Conservation (phyloP, 2,113 vertebrate genomes). For the Nansenia antarctica region DNA sequence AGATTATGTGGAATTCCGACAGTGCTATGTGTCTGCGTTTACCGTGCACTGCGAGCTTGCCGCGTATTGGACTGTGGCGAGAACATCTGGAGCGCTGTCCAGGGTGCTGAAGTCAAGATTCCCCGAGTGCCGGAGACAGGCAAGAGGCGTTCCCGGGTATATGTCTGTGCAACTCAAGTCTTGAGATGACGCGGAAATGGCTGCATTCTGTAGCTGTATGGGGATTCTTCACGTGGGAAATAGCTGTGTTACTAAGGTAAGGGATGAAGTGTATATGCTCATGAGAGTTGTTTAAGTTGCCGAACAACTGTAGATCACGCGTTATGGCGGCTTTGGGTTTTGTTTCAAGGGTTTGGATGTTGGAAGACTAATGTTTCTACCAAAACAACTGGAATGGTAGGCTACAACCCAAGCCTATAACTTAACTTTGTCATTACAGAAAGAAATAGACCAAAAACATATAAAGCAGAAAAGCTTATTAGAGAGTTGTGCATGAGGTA, state of each 20-base stretch:
- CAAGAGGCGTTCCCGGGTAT: constrained; percentile 15
- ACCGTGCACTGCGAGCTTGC: constrained; percentile 12
- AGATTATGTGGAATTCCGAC: constrained; percentile 30
- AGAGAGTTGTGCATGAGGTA: background rate
- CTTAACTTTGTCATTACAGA: background rate
- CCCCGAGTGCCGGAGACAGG: constrained; percentile 21
- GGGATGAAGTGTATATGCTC: constrained; percentile 8
- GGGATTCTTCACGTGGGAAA: constrained; percentile 53
- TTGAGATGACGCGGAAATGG: constrained; percentile 45
- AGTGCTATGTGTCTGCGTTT: constrained; percentile 17
- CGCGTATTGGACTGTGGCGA: constrained; percentile 22
- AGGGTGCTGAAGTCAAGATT: constrained; percentile 46
- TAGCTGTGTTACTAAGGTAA: constrained; percentile 56
- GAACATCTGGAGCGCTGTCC: constrained; percentile 49
- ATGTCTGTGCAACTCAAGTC: constrained; percentile 13
- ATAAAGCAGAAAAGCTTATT: background rate
- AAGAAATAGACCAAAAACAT: background rate
- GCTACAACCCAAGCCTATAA: background rate
- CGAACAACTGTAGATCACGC: background rate
- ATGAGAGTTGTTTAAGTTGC: background rate
- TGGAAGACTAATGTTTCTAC: background rate
- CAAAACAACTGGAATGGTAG: background rate
- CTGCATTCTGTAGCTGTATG: constrained; percentile 42
- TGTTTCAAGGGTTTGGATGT: background rate
- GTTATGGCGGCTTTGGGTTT: background rate